These are phyloP conservation scores for Agriopis leucophaearia DNA, from an alignment of 2,888 invertebrate species.

Conservation along the genomic window DNA sequence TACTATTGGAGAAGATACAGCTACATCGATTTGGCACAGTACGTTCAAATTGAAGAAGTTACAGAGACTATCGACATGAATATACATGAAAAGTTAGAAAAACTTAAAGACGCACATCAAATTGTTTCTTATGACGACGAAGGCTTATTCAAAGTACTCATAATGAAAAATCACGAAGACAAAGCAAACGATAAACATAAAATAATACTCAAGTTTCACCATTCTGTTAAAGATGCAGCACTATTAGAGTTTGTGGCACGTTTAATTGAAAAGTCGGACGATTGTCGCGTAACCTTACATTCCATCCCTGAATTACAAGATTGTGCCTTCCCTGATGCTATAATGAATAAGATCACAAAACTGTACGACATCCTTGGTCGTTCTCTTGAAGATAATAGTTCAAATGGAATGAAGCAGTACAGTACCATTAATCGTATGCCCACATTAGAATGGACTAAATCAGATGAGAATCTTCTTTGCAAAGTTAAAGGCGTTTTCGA, in stretches of 20 bases:
- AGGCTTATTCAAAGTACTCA: constrained; percentile 82
- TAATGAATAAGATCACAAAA: constrained; percentile 57
- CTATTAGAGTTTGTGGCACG: constrained; percentile 79
- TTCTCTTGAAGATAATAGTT: constrained; percentile 7
- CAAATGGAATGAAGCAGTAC: background rate
- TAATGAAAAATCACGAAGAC: constrained; percentile 52
- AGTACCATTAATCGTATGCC: constrained; percentile 60
- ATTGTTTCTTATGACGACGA: constrained; percentile 60
- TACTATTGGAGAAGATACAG: constrained; percentile 58
- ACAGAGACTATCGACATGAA: background rate
- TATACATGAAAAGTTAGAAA: background rate
- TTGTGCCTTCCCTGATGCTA: constrained; percentile 45
- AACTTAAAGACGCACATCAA: background rate
- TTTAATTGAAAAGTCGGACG: constrained; percentile 69
- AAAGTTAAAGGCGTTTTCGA: constrained; percentile 62
- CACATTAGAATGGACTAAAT: constrained; percentile 69
- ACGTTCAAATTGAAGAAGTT: constrained; percentile 65
- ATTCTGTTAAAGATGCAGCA: constrained; percentile 84
- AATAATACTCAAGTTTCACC: constrained; percentile 84
- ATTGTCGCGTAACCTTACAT: constrained; percentile 25
- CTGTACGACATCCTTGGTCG: constrained; percentile 40
- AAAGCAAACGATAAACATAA: constrained; percentile 58
- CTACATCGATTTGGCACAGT: constrained; percentile 69
- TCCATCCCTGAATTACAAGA: constrained; percentile 21
- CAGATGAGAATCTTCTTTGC: constrained; percentile 66